phyloP scores from a whole-genome alignment of 2,888 invertebrate species.

The Hoplodrina ambigua region DNA sequence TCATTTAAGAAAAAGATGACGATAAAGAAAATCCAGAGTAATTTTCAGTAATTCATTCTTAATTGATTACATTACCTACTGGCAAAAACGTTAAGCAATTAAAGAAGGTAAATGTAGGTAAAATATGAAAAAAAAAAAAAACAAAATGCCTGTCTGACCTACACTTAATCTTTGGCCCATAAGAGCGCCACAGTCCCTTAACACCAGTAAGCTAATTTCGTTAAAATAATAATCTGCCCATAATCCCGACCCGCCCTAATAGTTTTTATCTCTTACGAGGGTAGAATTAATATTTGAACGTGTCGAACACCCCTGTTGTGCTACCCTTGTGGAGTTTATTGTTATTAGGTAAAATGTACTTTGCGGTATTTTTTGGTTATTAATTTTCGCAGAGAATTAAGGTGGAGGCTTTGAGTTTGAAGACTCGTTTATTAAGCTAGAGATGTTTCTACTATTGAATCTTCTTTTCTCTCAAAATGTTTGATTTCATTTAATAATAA shows the following conservation, averaged over 20 bases:
- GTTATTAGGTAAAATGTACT: conserved; percentile 45
- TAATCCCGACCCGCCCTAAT: conserved; percentile 86
- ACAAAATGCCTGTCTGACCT: background rate
- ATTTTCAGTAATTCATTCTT: too few relatives aligned
- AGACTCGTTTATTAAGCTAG: too few relatives aligned
- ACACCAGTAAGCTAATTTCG: conserved; percentile 88
- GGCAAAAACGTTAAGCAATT: too few relatives aligned
- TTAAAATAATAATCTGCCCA: conserved; percentile 89
- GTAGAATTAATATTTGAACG: conserved; percentile 87
- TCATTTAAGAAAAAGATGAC: too few relatives aligned
- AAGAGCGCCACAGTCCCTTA: conserved; percentile 75
- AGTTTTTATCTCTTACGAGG: conserved; percentile 87
- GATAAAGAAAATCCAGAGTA: too few relatives aligned
- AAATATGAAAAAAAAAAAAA: too few relatives aligned
- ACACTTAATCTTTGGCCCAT: conserved; percentile 73
- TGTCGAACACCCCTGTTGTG: conserved; percentile 63
- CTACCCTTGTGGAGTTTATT: conserved; percentile 64
- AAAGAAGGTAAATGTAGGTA: background rate
- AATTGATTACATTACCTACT: too few relatives aligned
- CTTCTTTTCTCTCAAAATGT: too few relatives aligned
- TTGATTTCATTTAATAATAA: too few relatives aligned
- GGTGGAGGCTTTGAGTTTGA: too few relatives aligned
- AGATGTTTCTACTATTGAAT: too few relatives aligned
- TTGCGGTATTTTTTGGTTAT: conserved; percentile 35
- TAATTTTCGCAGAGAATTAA: conserved; percentile 11